Percentiles rank a stretch among this genome's conserved stretches.
Conservation (phyloP, 2,797 vertebrate species). For the Chromis chromis region DNA sequence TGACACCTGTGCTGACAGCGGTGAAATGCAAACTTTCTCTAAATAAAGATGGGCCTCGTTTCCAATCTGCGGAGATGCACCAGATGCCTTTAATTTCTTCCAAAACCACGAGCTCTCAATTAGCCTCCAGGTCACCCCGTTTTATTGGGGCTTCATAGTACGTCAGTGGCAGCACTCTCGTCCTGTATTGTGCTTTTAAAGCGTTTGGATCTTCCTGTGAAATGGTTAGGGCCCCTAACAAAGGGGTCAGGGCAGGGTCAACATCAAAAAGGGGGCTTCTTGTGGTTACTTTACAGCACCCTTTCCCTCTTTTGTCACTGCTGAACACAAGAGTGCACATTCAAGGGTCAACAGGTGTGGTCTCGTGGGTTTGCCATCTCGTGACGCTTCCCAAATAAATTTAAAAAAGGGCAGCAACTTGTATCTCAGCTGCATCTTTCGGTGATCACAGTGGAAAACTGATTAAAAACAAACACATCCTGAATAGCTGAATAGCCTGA, state of each 20-base stretch:
- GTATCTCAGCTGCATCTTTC: slow-evolving; percentile 8
- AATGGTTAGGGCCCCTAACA: slow-evolving; percentile 79
- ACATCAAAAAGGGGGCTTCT: slow-evolving; percentile 77
- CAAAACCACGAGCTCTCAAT: slow-evolving; percentile 76
- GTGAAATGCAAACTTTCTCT: slow-evolving; percentile 54
- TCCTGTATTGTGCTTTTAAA: slow-evolving; percentile 80
- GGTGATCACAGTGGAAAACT: neutral
- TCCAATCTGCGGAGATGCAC: slow-evolving; percentile 57
- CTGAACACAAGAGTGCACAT: slow-evolving; percentile 69
- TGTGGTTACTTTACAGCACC: slow-evolving; percentile 75
- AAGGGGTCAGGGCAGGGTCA: slow-evolving; percentile 82
- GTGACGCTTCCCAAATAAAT: slow-evolving; percentile 32
- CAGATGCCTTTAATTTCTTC: slow-evolving; percentile 79
- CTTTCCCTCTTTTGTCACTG: slow-evolving; percentile 71
- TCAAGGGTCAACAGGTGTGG: slow-evolving; percentile 81
- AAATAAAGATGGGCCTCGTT: slow-evolving; percentile 66
- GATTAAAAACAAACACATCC: slow-evolving; percentile 27
- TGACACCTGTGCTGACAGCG: slow-evolving; percentile 56
- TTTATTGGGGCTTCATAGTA: slow-evolving; percentile 79
- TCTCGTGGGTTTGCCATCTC: slow-evolving; percentile 53
- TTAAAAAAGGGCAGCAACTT: slow-evolving; percentile 21
- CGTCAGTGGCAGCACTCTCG: slow-evolving; percentile 68
- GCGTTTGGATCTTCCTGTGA: slow-evolving; percentile 81
- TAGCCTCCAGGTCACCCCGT: slow-evolving; percentile 82
- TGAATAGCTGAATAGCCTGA: slow-evolving; percentile 20